Percentiles rank a stretch among this genome's conserved stretches.
Conservation (phyloP, 2,797 vertebrate species). For the Holocentrus rufus region DNA sequence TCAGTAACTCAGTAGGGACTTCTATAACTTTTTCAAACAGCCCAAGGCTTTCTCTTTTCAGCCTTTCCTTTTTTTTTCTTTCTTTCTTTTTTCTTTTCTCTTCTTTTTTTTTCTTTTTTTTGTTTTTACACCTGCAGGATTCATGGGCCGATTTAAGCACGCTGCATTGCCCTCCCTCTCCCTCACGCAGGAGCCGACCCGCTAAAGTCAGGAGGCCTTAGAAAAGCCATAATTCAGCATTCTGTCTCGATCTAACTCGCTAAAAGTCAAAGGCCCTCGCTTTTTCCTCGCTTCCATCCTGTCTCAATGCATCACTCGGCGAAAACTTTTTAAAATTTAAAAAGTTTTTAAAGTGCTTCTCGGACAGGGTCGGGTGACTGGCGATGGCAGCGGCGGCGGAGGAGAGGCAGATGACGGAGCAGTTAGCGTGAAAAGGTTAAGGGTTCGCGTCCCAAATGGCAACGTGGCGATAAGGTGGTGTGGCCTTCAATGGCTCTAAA, state of each 20-base stretch:
- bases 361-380: constrained; percentile 9
- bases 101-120: constrained; percentile 18
- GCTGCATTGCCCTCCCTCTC: constrained; percentile 11
- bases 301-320: constrained; percentile 49
- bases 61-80: constrained; percentile 21
- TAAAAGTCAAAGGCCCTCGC: constrained; percentile 56
- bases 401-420: constrained; percentile 63
- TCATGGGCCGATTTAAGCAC: constrained; percentile 51
- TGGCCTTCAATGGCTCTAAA: constrained; percentile 66
- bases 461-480: constrained; percentile 65
- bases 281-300: constrained; percentile 26
- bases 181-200: constrained; percentile 16
- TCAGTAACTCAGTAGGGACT: constrained; percentile 61
- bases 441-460: constrained; percentile 73
- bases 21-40: constrained; percentile 68
- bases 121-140: constrained; percentile 47
- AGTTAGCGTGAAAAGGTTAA: constrained; percentile 77
- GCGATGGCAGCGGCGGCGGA: neutral
- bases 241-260: constrained; percentile 42
- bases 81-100: constrained; percentile 14
- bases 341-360: constrained; percentile 55
- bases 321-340: constrained; percentile 41
- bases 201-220: constrained; percentile 44
- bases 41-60: constrained; percentile 51
- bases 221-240: constrained; percentile 60